Conservation (phyloP, 2,888 invertebrate species). For the Chrysodeixis includens region DNA sequence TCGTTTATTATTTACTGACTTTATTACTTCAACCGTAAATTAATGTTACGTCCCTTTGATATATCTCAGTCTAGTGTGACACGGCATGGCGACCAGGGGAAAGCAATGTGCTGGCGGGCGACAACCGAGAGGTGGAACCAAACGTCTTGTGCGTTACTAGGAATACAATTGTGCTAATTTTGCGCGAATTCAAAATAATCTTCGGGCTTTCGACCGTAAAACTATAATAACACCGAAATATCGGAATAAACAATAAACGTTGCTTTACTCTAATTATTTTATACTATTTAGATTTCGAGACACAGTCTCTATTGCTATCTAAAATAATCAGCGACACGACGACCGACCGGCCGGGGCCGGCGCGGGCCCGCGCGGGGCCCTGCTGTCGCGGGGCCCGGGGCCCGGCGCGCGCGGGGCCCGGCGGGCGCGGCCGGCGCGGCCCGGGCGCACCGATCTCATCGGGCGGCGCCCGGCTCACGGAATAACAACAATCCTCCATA, state of each 20-base stretch:
- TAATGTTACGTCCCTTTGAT: slow-evolving; percentile 57
- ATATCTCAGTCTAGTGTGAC: slow-evolving; percentile 58
- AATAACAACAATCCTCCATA: slow-evolving; percentile 56
- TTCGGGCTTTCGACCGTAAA: slow-evolving; percentile 59
- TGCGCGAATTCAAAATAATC: slow-evolving; percentile 52
- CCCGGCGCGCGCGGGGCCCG: slow-evolving; percentile 38
- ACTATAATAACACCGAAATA: slow-evolving; percentile 61
- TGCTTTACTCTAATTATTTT: slow-evolving; percentile 54
- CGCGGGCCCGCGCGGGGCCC: slow-evolving; percentile 13
- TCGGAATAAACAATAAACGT: slow-evolving; percentile 62
- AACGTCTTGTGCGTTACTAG: slow-evolving; percentile 55
- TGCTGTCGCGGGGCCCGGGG: no score
- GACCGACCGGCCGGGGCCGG: background rate
- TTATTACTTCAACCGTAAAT: slow-evolving; percentile 54
- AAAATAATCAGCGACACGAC: slow-evolving; percentile 25
- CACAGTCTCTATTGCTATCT: slow-evolving; percentile 56
- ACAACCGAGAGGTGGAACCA: slow-evolving; percentile 19
- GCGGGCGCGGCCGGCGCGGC: slow-evolving; percentile 14
- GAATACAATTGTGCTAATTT: slow-evolving; percentile 52
- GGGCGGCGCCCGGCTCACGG: slow-evolving; percentile 40
- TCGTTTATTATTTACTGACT: slow-evolving; percentile 43
- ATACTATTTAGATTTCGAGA: slow-evolving; percentile 54
- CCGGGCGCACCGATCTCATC: slow-evolving; percentile 54
- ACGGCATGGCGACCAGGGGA: slow-evolving; percentile 49
- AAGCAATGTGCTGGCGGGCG: slow-evolving; percentile 26